A percentile compares a stretch with the other conserved stretches of the same genome.
These are phyloP conservation scores for Acanthurus tractus DNA, from an alignment of 2,797 vertebrate genomes.

Conservation along the genomic window DNA sequence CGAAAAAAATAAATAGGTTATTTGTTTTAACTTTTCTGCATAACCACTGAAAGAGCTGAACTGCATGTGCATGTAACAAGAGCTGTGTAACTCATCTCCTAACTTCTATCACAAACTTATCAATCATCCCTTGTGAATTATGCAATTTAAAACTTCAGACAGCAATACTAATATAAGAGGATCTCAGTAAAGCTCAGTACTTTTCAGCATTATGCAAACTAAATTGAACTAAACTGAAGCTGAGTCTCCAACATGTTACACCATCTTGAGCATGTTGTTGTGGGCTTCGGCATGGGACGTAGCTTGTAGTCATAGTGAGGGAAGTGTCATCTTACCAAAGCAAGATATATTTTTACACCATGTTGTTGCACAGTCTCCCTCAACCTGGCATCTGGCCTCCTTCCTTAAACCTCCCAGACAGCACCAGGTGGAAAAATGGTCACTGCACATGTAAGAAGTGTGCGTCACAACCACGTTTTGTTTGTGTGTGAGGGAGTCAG, in stretches of 20 bases:
- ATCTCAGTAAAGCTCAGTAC: not conserved
- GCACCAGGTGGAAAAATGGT: constrained; percentile 17
- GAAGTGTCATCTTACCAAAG: constrained; percentile 75
- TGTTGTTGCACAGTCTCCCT: constrained; percentile 71
- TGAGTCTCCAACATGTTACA: constrained; percentile 38
- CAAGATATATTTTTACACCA: constrained; percentile 79
- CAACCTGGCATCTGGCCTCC: constrained; percentile 30
- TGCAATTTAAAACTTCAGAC: not conserved
- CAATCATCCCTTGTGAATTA: not conserved
- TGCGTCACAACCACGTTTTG: constrained; percentile 39
- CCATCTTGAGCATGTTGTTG: constrained; percentile 62
- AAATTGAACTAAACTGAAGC: not conserved
- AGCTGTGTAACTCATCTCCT: too few species aligned
- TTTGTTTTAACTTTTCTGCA: too few species aligned
- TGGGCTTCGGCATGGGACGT: constrained; percentile 34
- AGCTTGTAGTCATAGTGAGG: constrained; percentile 61
- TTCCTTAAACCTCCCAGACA: constrained; percentile 19
- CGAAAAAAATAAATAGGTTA: too few species aligned
- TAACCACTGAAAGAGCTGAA: too few species aligned
- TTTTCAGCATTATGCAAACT: not conserved
- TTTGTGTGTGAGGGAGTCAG: constrained; percentile 22
- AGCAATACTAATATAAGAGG: not conserved
- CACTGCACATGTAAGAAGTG: constrained; percentile 19
- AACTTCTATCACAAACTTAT: too few species aligned
- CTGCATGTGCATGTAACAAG: too few species aligned